Percentiles rank a stretch among this genome's conserved stretches.
Evolutionary conservation across 2,888 invertebrate genomes (phyloP).

Genomic region (Metopia argyrocephala): DNA sequence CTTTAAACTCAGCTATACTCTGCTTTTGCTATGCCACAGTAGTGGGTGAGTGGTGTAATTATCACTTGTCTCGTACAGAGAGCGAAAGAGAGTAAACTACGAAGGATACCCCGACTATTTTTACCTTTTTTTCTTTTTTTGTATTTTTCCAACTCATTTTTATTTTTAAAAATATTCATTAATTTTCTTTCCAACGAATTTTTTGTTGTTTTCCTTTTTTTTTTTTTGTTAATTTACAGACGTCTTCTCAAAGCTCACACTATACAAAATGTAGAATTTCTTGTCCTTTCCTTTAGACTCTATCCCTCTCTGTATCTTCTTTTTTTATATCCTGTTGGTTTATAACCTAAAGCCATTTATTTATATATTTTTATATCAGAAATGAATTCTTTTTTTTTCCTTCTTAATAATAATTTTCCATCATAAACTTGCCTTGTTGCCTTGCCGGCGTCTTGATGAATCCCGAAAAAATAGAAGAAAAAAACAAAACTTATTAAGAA

Average conservation of each 20-base stretch:
- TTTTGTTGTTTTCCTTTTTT: too few relatives aligned
- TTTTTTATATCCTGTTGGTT: neutral
- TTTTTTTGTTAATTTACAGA: constrained; percentile 58
- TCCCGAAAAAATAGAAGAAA: neutral
- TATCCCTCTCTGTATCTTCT: neutral
- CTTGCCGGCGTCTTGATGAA: constrained; percentile 32
- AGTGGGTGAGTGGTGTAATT: constrained; percentile 43
- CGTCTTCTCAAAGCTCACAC: constrained; percentile 25
- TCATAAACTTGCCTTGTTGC: constrained; percentile 43
- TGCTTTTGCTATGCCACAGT: neutral
- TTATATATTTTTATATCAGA: neutral
- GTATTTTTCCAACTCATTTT: constrained; percentile 35
- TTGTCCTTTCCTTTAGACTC: constrained; percentile 6
- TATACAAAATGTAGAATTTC: constrained; percentile 6
- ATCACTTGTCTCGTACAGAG: constrained; percentile 54
- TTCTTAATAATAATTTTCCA: constrained; percentile 45
- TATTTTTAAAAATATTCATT: constrained; percentile 47
- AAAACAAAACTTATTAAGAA: too few relatives aligned
- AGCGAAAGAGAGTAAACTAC: neutral
- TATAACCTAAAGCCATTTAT: constrained; percentile 47
- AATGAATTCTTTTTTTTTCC: neutral
- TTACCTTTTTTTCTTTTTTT: neutral
- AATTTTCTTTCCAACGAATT: constrained; percentile 54
- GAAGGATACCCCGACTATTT: too few relatives aligned
- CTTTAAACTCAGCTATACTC: constrained; percentile 28